phyloP scores from a whole-genome alignment of 2,888 invertebrate species.

The Lepidocyrtinus sp. region DNA sequence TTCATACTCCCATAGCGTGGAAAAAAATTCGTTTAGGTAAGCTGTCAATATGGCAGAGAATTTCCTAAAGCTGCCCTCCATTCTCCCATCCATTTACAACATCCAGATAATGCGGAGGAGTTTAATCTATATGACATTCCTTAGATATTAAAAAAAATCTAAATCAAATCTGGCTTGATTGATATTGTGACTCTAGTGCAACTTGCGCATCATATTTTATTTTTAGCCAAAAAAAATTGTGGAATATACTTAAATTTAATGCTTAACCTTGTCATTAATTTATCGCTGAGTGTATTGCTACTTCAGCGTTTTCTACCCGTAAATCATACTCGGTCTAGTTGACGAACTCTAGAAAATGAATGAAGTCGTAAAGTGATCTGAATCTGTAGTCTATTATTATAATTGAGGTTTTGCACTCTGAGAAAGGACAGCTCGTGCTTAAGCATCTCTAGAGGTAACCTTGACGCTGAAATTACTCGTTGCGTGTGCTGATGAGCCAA shows the following conservation, averaged over 20 bases:
- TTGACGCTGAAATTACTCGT: background rate
- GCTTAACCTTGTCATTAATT: background rate
- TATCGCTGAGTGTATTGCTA: too few relatives aligned
- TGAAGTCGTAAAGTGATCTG: background rate
- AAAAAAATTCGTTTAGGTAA: background rate
- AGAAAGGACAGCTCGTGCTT: background rate
- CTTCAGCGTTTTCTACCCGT: too few relatives aligned
- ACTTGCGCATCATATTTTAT: too few relatives aligned
- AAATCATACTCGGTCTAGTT: too few relatives aligned
- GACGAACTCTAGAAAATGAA: background rate
- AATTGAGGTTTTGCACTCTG: background rate
- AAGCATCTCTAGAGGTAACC: background rate
- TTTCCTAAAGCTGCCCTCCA: too few relatives aligned
- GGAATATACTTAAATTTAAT: background rate
- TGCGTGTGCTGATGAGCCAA: constrained; percentile 7
- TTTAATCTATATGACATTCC: background rate
- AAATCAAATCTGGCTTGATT: too few relatives aligned
- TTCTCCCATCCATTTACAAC: background rate
- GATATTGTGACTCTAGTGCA: too few relatives aligned
- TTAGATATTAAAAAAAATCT: too few relatives aligned
- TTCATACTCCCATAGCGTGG: background rate
- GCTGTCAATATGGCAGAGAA: background rate
- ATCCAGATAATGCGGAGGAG: background rate
- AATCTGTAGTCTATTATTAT: background rate
- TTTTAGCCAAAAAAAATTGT: too few relatives aligned